Evolutionary conservation across 1,140 invertebrate genomes (phyloP).

Genomic region (Dendrolimus kikuchii): DNA sequence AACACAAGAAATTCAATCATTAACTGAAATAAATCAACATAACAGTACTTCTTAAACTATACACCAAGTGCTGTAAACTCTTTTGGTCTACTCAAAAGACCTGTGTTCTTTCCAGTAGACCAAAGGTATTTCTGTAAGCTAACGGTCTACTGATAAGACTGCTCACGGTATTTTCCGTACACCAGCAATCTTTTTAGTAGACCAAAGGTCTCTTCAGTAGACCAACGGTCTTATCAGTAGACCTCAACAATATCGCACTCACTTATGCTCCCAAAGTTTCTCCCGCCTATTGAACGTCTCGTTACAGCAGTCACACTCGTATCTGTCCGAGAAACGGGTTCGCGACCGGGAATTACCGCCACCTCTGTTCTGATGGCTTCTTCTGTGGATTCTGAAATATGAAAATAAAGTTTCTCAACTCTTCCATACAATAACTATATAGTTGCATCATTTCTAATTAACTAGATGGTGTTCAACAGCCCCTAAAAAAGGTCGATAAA

Average conservation of each 20-base stretch:
- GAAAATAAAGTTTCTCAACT: background rate
- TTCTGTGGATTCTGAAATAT: slow-evolving; percentile 51
- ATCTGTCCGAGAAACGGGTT: slow-evolving; percentile 41
- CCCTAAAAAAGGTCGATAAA: no score
- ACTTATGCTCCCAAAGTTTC: slow-evolving; percentile 63
- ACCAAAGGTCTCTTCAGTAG: slow-evolving; percentile 1
- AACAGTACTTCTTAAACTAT: no score
- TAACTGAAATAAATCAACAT: no score
- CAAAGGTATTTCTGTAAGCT: background rate
- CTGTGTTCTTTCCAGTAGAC: no score
- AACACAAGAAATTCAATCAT: no score
- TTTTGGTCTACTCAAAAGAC: background rate
- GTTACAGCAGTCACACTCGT: slow-evolving; percentile 66
- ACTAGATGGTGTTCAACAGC: no score
- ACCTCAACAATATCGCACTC: slow-evolving; percentile 16
- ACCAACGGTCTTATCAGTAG: slow-evolving; percentile 12
- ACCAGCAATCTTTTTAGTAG: slow-evolving; percentile 7
- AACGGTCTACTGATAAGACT: background rate
- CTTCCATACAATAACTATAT: no score
- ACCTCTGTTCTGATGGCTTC: slow-evolving; percentile 46
- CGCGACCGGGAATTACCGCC: slow-evolving; percentile 32
- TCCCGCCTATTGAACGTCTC: slow-evolving; percentile 59
- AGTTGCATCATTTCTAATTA: no score
- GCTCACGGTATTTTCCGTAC: no score
- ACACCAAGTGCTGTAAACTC: background rate